Conservation (phyloP, 2,888 invertebrate species). For the Dicycla oo region DNA sequence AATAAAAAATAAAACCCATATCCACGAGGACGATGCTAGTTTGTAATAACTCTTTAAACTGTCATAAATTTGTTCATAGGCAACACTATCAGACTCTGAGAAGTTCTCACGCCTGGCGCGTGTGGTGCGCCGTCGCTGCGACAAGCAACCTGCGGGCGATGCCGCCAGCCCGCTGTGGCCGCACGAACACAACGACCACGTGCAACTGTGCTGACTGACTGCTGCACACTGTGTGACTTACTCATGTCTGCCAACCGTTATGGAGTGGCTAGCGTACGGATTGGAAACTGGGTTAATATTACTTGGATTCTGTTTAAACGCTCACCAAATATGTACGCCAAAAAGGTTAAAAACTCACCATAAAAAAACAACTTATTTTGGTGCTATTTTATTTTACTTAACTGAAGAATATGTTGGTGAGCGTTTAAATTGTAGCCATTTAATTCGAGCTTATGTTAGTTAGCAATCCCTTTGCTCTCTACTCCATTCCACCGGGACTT, state of each 20-base stretch:
- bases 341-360: neutral
- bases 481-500: conserved; percentile 31
- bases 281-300: neutral
- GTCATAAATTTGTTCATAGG: conserved; percentile 69
- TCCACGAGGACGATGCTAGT: too few relatives aligned
- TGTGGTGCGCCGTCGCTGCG: conserved; percentile 74
- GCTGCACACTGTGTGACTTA: neutral
- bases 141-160: conserved; percentile 64
- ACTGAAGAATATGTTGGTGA: neutral
- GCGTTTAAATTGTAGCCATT: conserved; percentile 5
- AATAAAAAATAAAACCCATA: too few relatives aligned
- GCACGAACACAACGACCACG: conserved; percentile 62
- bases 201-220: conserved; percentile 36
- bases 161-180: conserved; percentile 78
- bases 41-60: neutral
- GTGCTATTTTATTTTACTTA: neutral
- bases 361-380: too few relatives aligned
- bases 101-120: conserved; percentile 74
- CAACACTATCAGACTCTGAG: conserved; percentile 81
- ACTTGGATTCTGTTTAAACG: conserved; percentile 1
- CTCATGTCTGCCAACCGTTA: conserved; percentile 4
- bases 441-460: neutral
- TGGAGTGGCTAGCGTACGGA: conserved; percentile 5
- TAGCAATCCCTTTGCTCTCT: conserved; percentile 27
- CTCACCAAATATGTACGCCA: neutral